phyloP scores from a whole-genome alignment of 2,888 invertebrate species.

The Sinodicranocentrus sp. region DNA sequence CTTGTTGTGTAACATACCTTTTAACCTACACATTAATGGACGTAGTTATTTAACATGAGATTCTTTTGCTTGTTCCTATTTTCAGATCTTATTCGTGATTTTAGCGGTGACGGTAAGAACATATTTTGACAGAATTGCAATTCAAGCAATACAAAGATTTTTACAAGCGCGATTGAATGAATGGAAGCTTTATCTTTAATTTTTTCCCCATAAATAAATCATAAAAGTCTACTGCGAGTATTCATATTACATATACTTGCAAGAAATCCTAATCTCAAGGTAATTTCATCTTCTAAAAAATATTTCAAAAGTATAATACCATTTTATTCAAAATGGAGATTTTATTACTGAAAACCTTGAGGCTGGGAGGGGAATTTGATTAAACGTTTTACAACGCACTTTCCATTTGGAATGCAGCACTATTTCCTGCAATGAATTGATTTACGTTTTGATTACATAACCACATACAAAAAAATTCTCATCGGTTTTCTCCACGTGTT shows the following conservation, averaged over 20 bases:
- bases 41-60: conserved; percentile 53
- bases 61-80: conserved; percentile 68
- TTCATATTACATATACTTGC: not conserved
- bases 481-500: no score
- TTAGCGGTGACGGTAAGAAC: conserved; percentile 75
- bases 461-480: no score
- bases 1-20: no score
- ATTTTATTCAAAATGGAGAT: not conserved
- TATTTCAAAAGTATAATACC: no score
- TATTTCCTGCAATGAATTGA: conserved; percentile 17
- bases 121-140: conserved; percentile 60
- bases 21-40: no score
- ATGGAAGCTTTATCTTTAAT: conserved; percentile 40
- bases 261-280: conserved; percentile 20
- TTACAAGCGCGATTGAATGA: conserved; percentile 49
- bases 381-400: conserved; percentile 52
- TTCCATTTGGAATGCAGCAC: conserved; percentile 68
- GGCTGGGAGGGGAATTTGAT: conserved; percentile 19
- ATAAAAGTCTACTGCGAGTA: not conserved
- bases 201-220: not conserved
- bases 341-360: conserved; percentile 31
- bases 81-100: conserved; percentile 76
- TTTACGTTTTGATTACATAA: not conserved
- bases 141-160: not conserved
- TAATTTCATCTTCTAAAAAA: not conserved